Conservation (phyloP, 1,140 invertebrate species). For the Cyphomyrmex costatus region DNA sequence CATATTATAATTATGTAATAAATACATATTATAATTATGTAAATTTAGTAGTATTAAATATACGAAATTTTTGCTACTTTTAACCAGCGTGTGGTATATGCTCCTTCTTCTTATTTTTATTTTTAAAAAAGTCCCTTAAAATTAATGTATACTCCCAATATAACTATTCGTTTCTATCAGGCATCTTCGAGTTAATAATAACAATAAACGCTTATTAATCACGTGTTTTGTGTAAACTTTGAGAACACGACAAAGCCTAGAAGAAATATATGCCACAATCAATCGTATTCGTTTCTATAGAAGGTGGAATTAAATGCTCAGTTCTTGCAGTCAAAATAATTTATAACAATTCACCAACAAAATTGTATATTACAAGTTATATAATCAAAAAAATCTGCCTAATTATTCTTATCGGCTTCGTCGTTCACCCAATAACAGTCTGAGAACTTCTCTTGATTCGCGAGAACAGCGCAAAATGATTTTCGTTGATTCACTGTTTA, state of each 20-base stretch:
- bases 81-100: too few relatives aligned
- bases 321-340: neutral
- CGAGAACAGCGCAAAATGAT: slow-evolving; percentile 18
- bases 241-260: slow-evolving; percentile 8
- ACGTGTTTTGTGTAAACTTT: slow-evolving; percentile 9
- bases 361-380: neutral
- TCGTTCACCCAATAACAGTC: slow-evolving; percentile 19
- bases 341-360: neutral
- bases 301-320: slow-evolving; percentile 32
- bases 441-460: slow-evolving; percentile 25
- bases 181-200: slow-evolving; percentile 43
- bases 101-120: too few relatives aligned
- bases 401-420: neutral
- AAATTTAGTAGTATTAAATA: too few relatives aligned
- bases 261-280: slow-evolving; percentile 18
- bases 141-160: too few relatives aligned
- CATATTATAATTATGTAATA: too few relatives aligned
- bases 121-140: too few relatives aligned
- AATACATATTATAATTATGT: too few relatives aligned
- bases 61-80: too few relatives aligned
- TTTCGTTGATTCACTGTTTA: neutral
- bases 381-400: neutral
- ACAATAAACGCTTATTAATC: slow-evolving; percentile 33
- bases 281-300: slow-evolving; percentile 25
- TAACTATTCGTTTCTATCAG: slow-evolving; percentile 28